Percentiles rank a stretch among this genome's conserved stretches.
These are phyloP conservation scores for Papilio aristodemus DNA, from an alignment of 1,140 invertebrate genomes.

Conservation along the genomic window DNA sequence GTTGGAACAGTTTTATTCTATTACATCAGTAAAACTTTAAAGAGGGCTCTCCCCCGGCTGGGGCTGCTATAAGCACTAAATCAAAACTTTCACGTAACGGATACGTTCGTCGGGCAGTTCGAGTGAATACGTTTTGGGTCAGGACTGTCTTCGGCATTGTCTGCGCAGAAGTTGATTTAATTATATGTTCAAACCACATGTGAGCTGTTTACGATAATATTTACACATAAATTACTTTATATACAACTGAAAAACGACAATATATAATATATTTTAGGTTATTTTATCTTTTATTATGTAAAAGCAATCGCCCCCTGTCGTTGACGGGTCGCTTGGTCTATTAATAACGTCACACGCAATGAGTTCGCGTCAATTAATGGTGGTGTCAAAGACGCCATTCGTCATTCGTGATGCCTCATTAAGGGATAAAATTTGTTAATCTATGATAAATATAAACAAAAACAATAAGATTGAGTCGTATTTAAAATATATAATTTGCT, in stretches of 20 bases:
- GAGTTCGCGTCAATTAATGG: constrained; percentile 31
- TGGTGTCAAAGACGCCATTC: constrained; percentile 19
- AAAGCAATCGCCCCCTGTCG: constrained; percentile 19
- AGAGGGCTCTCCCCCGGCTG: constrained; percentile 64
- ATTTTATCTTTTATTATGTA: constrained; percentile 22
- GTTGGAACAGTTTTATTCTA: constrained; percentile 77
- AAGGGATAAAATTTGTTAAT: constrained; percentile 3
- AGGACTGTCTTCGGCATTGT: constrained; percentile 47
- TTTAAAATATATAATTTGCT: too few relatives aligned
- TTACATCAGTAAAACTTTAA: constrained; percentile 74
- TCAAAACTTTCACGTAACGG: constrained; percentile 74
- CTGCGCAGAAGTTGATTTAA: constrained; percentile 33
- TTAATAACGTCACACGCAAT: constrained; percentile 34
- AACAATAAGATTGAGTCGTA: not conserved
- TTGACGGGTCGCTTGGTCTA: constrained; percentile 15
- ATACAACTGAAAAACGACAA: too few relatives aligned
- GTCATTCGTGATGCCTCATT: constrained; percentile 28
- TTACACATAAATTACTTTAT: too few relatives aligned
- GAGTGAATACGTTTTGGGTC: constrained; percentile 55
- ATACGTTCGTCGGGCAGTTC: constrained; percentile 40
- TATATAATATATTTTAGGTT: too few relatives aligned
- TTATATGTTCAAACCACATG: constrained; percentile 14
- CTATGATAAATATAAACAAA: not conserved
- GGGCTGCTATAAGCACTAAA: constrained; percentile 77
- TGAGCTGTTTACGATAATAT: not conserved